Percentiles rank a stretch among this genome's conserved stretches.
phyloP scores from a whole-genome alignment of 2,113 vertebrate genomes.

The Brachypodius melanocephalos region DNA sequence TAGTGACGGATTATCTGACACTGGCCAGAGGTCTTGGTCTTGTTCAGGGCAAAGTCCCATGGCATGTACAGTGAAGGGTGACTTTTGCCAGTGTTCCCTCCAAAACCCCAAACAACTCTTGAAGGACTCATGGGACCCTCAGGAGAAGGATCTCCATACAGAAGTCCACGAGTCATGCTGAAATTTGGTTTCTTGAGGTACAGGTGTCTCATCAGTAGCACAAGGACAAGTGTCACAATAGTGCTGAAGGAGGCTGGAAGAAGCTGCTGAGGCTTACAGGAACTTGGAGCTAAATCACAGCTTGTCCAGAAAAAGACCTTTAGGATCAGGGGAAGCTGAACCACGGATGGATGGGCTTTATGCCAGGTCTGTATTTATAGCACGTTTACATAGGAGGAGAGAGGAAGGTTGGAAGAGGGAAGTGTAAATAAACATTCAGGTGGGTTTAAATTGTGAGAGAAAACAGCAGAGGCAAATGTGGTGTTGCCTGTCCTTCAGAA shows the following conservation, averaged over 20 bases:
- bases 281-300: conserved; percentile 51
- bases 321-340: neutral
- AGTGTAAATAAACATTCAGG: conserved; percentile 39
- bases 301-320: conserved; percentile 43
- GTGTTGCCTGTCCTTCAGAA: neutral
- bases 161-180: neutral
- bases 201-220: neutral
- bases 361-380: conserved; percentile 44
- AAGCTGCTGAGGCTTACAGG: conserved; percentile 55
- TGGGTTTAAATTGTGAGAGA: neutral
- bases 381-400: conserved; percentile 19
- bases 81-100: conserved; percentile 52
- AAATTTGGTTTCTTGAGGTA: conserved; percentile 6
- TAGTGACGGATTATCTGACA: conserved; percentile 85
- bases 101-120: conserved; percentile 6
- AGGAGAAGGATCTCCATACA: neutral
- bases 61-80: conserved; percentile 8
- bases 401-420: conserved; percentile 12
- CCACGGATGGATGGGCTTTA: conserved; percentile 12
- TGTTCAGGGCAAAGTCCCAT: conserved; percentile 68
- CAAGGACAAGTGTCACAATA: conserved; percentile 42
- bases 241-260: conserved; percentile 53
- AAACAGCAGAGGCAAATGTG: neutral
- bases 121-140: neutral
- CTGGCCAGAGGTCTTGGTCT: conserved; percentile 78